These are phyloP conservation scores for Anableps anableps DNA, from an alignment of 2,797 vertebrate species.

Conservation along the genomic window DNA sequence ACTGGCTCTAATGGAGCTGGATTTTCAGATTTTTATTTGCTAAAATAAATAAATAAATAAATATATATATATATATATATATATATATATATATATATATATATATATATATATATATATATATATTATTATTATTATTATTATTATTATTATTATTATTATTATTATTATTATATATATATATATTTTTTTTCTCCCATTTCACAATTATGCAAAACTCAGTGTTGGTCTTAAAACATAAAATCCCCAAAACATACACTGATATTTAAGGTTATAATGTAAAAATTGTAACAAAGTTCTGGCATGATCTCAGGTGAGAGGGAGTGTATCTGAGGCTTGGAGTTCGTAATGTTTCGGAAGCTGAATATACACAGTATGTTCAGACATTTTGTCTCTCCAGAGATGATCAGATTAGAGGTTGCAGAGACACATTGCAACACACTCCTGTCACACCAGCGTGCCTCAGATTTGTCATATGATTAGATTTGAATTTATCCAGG, in stretches of 20 bases:
- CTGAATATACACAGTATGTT: not conserved
- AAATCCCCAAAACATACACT: not conserved
- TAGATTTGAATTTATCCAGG: constrained; percentile 12
- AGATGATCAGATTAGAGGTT: constrained; percentile 26
- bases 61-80: too few species aligned
- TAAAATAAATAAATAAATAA: not conserved
- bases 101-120: too few species aligned
- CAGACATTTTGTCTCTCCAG: constrained; percentile 10
- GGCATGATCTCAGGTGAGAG: not conserved
- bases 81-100: too few species aligned
- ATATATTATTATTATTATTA: too few species aligned
- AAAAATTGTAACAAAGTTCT: not conserved
- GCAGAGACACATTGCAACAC: constrained; percentile 17
- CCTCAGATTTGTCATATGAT: constrained; percentile 26
- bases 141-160: too few species aligned
- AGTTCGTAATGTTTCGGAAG: not conserved
- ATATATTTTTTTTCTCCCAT: not conserved
- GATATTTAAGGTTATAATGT: not conserved
- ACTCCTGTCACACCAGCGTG: constrained; percentile 13
- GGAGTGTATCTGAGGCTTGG: not conserved
- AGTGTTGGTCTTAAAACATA: not conserved
- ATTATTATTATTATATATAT: too few species aligned
- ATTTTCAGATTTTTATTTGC: not conserved
- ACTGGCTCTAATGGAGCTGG: not conserved
- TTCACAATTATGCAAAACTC: not conserved